Evolutionary conservation across 2,113 vertebrate genomes (phyloP).

Genomic region (Promerops cafer): DNA sequence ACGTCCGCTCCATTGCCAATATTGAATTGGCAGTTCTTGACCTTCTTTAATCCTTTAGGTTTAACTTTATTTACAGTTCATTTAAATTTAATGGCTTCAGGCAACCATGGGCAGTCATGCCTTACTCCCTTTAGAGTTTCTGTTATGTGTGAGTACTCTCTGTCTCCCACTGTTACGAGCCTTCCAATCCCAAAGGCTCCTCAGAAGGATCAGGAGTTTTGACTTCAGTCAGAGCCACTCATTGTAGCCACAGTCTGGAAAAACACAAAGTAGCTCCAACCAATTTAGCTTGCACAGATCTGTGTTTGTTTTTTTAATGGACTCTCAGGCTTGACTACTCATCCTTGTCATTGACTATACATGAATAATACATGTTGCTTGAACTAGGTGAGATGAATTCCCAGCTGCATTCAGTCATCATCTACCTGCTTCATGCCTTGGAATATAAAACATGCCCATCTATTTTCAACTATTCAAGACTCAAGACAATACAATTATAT

Average conservation of each 20-base stretch:
- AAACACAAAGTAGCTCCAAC: neutral
- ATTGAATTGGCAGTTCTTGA: slow-evolving; percentile 48
- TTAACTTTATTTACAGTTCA: slow-evolving; percentile 57
- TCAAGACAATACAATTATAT: neutral
- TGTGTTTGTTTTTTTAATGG: slow-evolving; percentile 33
- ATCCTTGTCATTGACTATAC: slow-evolving; percentile 28
- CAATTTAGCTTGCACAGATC: neutral
- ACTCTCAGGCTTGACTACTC: slow-evolving; percentile 44
- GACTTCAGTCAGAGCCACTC: neutral
- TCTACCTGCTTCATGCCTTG: neutral
- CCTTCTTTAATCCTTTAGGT: slow-evolving; percentile 58
- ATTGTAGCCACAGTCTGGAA: neutral
- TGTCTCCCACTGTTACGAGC: neutral
- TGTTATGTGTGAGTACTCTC: neutral
- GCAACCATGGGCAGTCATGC: slow-evolving; percentile 22
- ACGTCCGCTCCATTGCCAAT: neutral
- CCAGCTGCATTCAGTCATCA: neutral
- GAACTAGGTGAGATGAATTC: slow-evolving; percentile 23
- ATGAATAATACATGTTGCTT: slow-evolving; percentile 36
- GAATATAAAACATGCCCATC: neutral
- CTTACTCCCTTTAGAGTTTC: neutral
- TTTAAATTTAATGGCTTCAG: slow-evolving; percentile 55
- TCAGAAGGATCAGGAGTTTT: neutral
- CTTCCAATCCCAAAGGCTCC: slow-evolving; percentile 6
- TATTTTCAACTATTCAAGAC: neutral